Base-by-base conservation (phyloP, 1,140 invertebrate species). In the Pteromalus puparum region DNA sequence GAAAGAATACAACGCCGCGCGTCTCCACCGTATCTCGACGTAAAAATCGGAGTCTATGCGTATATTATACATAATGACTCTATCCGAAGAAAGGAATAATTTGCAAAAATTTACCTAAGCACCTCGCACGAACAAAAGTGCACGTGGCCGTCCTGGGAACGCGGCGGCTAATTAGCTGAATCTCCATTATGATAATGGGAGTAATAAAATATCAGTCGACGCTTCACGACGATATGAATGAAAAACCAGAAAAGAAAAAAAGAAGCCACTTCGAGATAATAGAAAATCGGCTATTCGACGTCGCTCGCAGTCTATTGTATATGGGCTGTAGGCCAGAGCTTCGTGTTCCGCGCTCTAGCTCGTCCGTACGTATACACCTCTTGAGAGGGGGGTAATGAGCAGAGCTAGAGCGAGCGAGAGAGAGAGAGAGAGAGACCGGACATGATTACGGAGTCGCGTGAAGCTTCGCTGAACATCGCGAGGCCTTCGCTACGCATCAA, bases 401-500 rank as follows among this genome's bases (percentile, higher is more conserved):
- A 28, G 28, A 7, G 34, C 82, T 84, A 86, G 48, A 48, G 30
- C 12, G 46, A 34, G 67, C 1, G 30, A 73, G 80, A 3, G 53
- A 38, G 76, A 30, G 53, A 10, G 15, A 70, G 67, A 9, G 21
- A 76, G 74, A 88, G 89, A 92, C 91, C 91, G 91, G 92, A 93
- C 91, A 92, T 89, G 92, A 93, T 92, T 92, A 92, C 87, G 88
- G 90, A 91, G 88, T 86, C 87, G 88, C 88, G 90, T 92, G 88
- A 93, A 92, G 92, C 92, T 92, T 91, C 89, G 92, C 87, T 93
- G 92, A 92, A 77, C 91, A 93, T 88, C 84, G 86, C 91, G 90
- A 93, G 91, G 91, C 90, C 91, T 93, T 90, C 90, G 90, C 90
- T 88, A 93, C 90, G 91, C 91, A 93, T 91, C 91, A 90, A 91